phyloP scores from a whole-genome alignment of 1,140 invertebrate species.

The Hermatobates lingyangjiaoensis region DNA sequence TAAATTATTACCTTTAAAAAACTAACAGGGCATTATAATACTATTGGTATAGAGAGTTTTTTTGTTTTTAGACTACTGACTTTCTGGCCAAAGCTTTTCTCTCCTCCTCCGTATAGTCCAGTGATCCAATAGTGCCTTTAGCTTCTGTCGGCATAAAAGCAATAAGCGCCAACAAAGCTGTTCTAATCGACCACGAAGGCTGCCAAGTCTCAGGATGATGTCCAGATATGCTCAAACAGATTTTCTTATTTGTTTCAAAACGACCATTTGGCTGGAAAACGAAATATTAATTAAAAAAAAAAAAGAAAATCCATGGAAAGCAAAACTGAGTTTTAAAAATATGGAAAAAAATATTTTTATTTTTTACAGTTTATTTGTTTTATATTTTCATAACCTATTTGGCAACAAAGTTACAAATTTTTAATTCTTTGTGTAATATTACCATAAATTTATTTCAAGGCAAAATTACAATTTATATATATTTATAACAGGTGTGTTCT shows the following conservation, averaged over 20 bases:
- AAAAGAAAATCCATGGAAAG: too few relatives aligned
- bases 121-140: constrained; percentile 71
- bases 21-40: not conserved
- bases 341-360: too few relatives aligned
- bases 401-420: too few relatives aligned
- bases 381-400: too few relatives aligned
- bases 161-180: constrained; percentile 78
- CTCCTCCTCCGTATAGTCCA: constrained; percentile 73
- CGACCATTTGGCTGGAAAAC: constrained; percentile 70
- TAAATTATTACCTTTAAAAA: not conserved
- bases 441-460: too few relatives aligned
- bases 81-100: constrained; percentile 61
- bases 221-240: constrained; percentile 91
- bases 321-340: too few relatives aligned
- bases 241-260: constrained; percentile 88
- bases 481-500: too few relatives aligned
- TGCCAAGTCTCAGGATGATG: constrained; percentile 95
- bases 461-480: too few relatives aligned
- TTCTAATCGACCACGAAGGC: constrained; percentile 89
- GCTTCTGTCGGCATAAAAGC: constrained; percentile 85
- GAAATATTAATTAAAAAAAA: constrained; percentile 5
- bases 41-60: not conserved
- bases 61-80: constrained; percentile 24
- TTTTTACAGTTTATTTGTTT: too few relatives aligned
- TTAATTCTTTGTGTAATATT: too few relatives aligned